Evolutionary conservation across 64 coral and sea anemone genomes (phyloP).

Genomic region (Actinia equina): DNA sequence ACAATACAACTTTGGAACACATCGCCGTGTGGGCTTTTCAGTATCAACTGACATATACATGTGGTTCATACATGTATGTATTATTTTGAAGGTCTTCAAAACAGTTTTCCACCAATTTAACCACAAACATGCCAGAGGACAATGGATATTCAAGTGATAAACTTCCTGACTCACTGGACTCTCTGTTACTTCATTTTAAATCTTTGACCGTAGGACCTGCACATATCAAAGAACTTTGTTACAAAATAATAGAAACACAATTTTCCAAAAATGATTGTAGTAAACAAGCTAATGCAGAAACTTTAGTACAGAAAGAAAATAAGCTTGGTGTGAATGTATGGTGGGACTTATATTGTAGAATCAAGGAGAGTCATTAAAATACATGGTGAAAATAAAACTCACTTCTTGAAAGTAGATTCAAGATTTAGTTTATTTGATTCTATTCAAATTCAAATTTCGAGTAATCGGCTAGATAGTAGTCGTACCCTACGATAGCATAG

Average conservation of each 20-base stretch:
- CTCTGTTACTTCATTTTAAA: not conserved
- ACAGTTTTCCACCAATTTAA: not conserved
- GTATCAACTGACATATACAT: no score
- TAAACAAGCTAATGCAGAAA: not conserved
- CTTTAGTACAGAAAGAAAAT: not conserved
- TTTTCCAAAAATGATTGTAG: not conserved
- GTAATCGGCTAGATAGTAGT: no score
- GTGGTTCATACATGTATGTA: no score
- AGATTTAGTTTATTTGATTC: no score
- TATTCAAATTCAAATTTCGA: no score
- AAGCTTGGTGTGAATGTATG: not conserved
- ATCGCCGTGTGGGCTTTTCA: no score
- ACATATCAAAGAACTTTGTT: slow-evolving; percentile 13
- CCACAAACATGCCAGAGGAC: not conserved
- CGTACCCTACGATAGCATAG: no score
- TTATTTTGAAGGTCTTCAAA: not conserved
- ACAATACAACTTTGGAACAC: no score
- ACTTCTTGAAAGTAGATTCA: no score
- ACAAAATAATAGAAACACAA: not conserved
- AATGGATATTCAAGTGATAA: not conserved
- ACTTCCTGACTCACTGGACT: not conserved
- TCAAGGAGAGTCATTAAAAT: not conserved
- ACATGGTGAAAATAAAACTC: not conserved
- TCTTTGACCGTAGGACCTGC: not conserved
- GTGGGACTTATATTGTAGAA: not conserved